Evolutionary conservation across 2,797 vertebrate genomes (phyloP).

Genomic region (Periophthalmus magnuspinnatus): DNA sequence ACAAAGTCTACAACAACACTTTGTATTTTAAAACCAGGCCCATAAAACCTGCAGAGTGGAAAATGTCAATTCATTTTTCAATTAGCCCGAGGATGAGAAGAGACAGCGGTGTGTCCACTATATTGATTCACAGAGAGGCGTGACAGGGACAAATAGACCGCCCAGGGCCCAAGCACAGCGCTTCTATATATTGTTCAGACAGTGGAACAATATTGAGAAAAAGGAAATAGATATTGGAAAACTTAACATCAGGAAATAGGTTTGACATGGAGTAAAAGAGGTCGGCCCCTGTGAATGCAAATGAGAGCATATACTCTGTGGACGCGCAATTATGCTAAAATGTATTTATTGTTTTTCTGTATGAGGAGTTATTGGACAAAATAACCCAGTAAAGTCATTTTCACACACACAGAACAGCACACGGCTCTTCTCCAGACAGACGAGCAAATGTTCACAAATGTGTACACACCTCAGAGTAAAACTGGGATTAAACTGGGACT

Average conservation of each 20-base stretch:
- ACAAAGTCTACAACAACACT: constrained; percentile 26
- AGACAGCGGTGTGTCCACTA: constrained; percentile 42
- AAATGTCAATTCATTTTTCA: constrained; percentile 44
- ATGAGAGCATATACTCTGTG: background rate
- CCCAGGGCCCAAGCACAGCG: constrained; percentile 16
- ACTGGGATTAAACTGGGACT: no score
- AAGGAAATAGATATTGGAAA: constrained; percentile 10
- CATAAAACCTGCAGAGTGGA: constrained; percentile 36
- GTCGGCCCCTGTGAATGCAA: constrained; percentile 4
- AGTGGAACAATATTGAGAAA: constrained; percentile 15
- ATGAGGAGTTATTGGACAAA: no score
- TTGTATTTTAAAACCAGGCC: constrained; percentile 22
- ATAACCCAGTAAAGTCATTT: no score
- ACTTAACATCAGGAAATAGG: background rate
- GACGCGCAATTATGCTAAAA: no score
- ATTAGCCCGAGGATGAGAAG: constrained; percentile 47
- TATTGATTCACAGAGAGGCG: constrained; percentile 47
- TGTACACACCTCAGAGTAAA: no score
- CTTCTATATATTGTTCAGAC: constrained; percentile 20
- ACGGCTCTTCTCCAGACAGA: no score
- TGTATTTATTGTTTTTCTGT: no score
- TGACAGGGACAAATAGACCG: constrained; percentile 46
- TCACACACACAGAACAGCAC: no score
- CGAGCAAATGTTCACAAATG: no score
- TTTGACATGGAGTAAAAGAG: constrained; percentile 1